Evolutionary conservation across 2,888 invertebrate species (phyloP), one percentile per base, ranked within the genome.

Genomic region (Galerucella pusilla): DNA sequence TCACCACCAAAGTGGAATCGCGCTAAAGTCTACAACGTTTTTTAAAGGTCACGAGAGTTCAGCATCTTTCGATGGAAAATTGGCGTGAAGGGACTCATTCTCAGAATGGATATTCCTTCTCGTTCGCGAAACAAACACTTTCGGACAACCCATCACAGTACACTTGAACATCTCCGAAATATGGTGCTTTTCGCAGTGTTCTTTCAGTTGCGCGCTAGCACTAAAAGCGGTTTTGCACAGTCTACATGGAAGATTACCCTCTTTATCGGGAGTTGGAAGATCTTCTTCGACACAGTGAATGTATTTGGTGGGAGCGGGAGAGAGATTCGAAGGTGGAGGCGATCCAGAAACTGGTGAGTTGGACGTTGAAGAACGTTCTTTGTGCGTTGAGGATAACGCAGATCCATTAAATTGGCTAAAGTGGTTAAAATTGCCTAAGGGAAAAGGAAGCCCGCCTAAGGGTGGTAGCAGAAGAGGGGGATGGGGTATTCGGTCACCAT

Each of bases 51-150:
- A 88, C 88, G 88, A 88, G 71, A 83, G 83, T 71, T 86, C 85
- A 65, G 82, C 78, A 74, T 82, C 82, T 81, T 84, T 85, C 77
- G 81, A 88, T 87, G 80, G 88, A 85, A 78, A 87, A 85, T 82
- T 84, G 63, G 81, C 80, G 80, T 91, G 91, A 35, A 91, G 85
- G 75, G 88, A 87, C 78, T 93, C 92, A 80, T 92, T 91, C 82
- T 94, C 93, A 75, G 93, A 92, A 87, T 95, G 95, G 67, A 92
- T 90, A 85, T 94, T 95, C 77, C 95, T 90, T 80, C 93, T 93
- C 78, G 94, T 94, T 81, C 93, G 90, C 12, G 95, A 94, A 76
- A 93, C 92, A 88, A 95, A 96, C 66, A 94, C 92, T 81, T 94
- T 93, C 68, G 92, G 92, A 87, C 95, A 95, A 14, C 94, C 94